These are phyloP conservation scores for Dicyrtoma fusca DNA, from an alignment of 2,888 invertebrate species.

Conservation along the genomic window DNA sequence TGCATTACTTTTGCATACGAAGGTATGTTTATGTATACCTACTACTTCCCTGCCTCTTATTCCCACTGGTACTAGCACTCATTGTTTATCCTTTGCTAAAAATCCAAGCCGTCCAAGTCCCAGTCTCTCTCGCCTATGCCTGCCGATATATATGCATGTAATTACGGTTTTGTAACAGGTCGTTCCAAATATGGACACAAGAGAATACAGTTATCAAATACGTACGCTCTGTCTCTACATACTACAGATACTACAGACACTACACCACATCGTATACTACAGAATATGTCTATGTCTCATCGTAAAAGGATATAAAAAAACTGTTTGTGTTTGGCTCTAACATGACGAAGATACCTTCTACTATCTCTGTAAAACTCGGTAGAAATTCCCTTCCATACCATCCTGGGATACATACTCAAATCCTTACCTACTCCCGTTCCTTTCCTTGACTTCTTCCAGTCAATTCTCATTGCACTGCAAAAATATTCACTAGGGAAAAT, in stretches of 20 bases:
- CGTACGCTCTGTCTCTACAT: no score
- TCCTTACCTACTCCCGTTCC: conserved; percentile 26
- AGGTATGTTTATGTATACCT: conserved; percentile 3
- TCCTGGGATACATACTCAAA: no score
- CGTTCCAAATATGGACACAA: conserved; percentile 44
- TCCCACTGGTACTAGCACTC: neutral
- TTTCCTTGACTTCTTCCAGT: conserved; percentile 29
- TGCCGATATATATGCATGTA: conserved; percentile 22
- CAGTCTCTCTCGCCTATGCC: neutral
- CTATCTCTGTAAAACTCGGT: no score
- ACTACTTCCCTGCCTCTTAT: neutral
- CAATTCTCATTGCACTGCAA: conserved; percentile 26
- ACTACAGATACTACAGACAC: no score
- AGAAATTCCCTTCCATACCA: no score
- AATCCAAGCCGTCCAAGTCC: neutral
- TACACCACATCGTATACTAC: no score
- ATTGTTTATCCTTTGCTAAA: neutral
- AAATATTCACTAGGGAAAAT: conserved; percentile 42
- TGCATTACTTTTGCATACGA: neutral
- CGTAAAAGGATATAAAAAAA: no score
- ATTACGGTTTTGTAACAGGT: conserved; percentile 44
- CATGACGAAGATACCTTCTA: no score
- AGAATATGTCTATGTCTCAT: no score
- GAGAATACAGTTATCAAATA: conserved; percentile 38
- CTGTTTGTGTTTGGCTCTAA: no score